Conservation (phyloP, 2,113 vertebrate species). For the Trematomus loennbergii region DNA sequence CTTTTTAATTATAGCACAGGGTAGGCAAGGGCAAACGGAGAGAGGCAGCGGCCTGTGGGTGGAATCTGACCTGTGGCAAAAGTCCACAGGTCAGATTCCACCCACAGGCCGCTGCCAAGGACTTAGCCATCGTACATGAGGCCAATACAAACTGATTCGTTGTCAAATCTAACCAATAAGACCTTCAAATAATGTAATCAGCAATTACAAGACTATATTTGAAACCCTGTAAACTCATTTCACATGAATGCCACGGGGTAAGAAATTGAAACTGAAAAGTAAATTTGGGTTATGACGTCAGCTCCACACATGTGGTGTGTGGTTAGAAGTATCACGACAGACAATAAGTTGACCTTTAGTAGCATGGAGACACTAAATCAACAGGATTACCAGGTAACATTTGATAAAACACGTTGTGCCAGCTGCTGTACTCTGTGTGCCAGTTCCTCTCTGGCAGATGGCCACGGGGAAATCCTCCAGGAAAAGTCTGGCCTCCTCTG, state of each 20-base stretch:
- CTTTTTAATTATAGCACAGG: no score
- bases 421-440: neutral
- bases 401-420: neutral
- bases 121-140: no score
- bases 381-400: neutral
- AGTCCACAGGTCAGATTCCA: no score
- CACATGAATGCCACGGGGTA: neutral
- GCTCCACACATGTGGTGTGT: neutral
- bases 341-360: neutral
- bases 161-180: neutral
- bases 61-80: no score
- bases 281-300: no score
- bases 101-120: no score
- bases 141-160: no score
- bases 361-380: neutral
- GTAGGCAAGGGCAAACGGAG: no score
- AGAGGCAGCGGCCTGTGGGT: no score
- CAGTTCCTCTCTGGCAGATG: neutral
- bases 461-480: neutral
- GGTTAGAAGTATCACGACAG: neutral
- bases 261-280: no score
- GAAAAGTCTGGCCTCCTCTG: neutral
- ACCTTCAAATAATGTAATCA: neutral
- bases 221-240: neutral
- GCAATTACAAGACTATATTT: neutral